phyloP scores from a whole-genome alignment of 2,113 vertebrate genomes.

The Piaya cayana region DNA sequence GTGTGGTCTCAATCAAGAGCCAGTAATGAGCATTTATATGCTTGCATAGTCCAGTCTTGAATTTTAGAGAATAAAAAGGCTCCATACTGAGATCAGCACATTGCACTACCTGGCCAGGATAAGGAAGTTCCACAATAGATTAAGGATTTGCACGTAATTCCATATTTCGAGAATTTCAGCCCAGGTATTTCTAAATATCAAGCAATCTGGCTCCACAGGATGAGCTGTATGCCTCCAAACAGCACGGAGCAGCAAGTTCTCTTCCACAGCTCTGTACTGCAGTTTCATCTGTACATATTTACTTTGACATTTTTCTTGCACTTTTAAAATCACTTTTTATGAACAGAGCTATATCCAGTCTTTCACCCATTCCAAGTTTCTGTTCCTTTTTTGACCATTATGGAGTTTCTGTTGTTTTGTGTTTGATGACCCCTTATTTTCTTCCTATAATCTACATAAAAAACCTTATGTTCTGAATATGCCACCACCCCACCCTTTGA shows the following conservation, averaged over 20 bases:
- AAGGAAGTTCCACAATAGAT: neutral
- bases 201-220: neutral
- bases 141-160: neutral
- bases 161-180: neutral
- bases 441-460: neutral
- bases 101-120: neutral
- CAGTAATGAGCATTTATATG: constrained; percentile 66
- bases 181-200: neutral
- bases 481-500: neutral
- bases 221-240: neutral
- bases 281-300: neutral
- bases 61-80: constrained; percentile 47
- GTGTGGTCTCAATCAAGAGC: constrained; percentile 70
- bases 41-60: constrained; percentile 26
- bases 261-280: neutral
- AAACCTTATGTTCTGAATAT: neutral
- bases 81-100: neutral
- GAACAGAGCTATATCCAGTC: neutral
- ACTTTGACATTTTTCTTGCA: neutral
- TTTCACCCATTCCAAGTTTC: neutral
- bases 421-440: neutral
- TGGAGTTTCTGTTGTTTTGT: neutral
- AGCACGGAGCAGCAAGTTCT: neutral
- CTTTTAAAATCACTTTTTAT: neutral
- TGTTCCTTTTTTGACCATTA: neutral